phyloP scores from a whole-genome alignment of 2,797 vertebrate genomes.

The Hozukius guyotensis region DNA sequence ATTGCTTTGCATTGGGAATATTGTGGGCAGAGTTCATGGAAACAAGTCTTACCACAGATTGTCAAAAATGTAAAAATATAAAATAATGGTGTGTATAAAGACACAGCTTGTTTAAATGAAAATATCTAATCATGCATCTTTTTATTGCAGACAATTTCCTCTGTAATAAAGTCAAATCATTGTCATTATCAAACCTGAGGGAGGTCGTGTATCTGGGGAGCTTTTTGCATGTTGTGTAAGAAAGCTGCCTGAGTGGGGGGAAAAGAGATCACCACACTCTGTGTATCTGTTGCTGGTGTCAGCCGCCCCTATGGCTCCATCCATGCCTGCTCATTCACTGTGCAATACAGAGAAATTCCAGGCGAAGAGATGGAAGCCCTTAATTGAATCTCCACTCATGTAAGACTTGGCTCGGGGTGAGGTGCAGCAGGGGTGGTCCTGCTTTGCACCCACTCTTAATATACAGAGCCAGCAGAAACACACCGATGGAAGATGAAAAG shows the following conservation, averaged over 20 bases:
- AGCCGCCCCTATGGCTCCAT: constrained; percentile 29
- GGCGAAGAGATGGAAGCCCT: constrained; percentile 35
- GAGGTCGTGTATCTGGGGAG: not conserved
- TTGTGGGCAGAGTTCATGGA: not conserved
- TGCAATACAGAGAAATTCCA: constrained; percentile 50
- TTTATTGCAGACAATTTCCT: not conserved
- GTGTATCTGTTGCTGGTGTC: constrained; percentile 38
- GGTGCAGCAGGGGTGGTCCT: not conserved
- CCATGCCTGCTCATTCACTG: constrained; percentile 42
- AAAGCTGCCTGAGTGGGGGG: not conserved
- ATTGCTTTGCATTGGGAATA: not conserved
- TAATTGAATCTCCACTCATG: constrained; percentile 70
- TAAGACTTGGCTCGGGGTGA: constrained; percentile 48
- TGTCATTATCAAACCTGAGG: not conserved
- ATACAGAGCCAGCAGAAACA: constrained; percentile 37
- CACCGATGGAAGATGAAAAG: constrained; percentile 10
- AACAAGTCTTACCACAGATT: not conserved
- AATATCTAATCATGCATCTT: not conserved
- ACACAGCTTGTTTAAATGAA: too few species aligned
- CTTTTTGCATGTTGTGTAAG: not conserved
- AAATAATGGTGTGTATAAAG: not conserved
- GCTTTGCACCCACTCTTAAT: constrained; percentile 29
- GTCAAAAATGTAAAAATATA: not conserved
- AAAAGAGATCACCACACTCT: not conserved
- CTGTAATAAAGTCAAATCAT: not conserved